phyloP scores from a whole-genome alignment of 1,140 invertebrate genomes.

The Aphelinus atriplicis region DNA sequence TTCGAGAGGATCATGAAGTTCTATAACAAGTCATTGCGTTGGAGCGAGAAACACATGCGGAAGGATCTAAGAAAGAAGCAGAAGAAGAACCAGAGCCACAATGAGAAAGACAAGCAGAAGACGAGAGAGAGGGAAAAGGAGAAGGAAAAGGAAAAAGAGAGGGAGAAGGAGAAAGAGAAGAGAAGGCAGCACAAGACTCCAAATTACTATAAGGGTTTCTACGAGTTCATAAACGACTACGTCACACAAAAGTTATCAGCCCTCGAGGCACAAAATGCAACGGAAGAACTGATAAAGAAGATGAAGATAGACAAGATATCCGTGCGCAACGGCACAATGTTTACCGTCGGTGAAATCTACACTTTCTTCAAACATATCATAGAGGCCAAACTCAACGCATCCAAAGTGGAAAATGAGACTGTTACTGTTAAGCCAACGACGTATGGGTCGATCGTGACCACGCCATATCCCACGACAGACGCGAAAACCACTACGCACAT shows the following conservation, averaged over 20 bases:
- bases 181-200: conserved; percentile 49
- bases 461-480: background rate
- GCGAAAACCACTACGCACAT: background rate
- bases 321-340: conserved; percentile 58
- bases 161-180: conserved; percentile 46
- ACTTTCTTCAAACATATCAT: conserved; percentile 67
- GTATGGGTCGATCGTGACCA: background rate
- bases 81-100: conserved; percentile 42
- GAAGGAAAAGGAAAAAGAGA: conserved; percentile 46
- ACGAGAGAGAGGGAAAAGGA: conserved; percentile 43
- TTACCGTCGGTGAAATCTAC: conserved; percentile 62
- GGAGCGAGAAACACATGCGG: conserved; percentile 61
- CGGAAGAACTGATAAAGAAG: conserved; percentile 57
- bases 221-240: conserved; percentile 63
- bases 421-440: conserved; percentile 21
- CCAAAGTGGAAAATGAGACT: conserved; percentile 40
- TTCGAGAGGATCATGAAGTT: conserved; percentile 63
- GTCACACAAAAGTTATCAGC: conserved; percentile 58
- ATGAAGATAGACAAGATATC: conserved; percentile 61
- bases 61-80: conserved; percentile 56
- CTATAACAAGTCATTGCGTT: conserved; percentile 62
- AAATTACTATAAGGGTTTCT: conserved; percentile 62
- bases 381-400: conserved; percentile 59
- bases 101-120: conserved; percentile 43
- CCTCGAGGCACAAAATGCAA: conserved; percentile 54